Percentiles rank a stretch among this genome's conserved stretches.
Evolutionary conservation across 2,888 invertebrate species (phyloP).

Genomic region (Branchinecta sandiegonensis): DNA sequence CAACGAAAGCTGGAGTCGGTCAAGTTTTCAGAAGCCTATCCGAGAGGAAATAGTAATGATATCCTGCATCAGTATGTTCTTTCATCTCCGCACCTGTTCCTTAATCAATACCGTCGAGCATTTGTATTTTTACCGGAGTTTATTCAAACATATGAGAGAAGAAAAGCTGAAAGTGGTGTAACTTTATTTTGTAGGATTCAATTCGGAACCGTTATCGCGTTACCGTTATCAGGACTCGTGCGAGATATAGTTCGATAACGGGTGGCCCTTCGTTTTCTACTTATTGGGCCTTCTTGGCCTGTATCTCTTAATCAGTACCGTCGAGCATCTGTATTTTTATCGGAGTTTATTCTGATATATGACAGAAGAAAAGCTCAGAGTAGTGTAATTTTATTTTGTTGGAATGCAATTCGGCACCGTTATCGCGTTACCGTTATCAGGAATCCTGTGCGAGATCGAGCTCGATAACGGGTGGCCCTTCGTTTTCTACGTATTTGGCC

Average conservation of each 20-base stretch:
- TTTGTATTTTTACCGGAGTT: no score
- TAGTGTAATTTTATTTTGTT: not conserved
- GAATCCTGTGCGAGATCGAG: constrained; percentile 17
- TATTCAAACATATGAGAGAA: no score
- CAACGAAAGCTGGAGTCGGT: no score
- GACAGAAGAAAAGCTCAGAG: not conserved
- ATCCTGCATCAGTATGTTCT: no score
- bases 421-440: constrained; percentile 21
- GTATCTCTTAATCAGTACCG: no score
- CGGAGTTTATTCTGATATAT: no score
- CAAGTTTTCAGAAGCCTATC: no score
- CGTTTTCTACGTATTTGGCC: constrained; percentile 33
- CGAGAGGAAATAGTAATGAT: no score
- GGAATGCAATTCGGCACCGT: constrained; percentile 23
- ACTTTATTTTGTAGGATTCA: constrained; percentile 18
- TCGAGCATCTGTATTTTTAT: no score
- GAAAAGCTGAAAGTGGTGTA: not conserved
- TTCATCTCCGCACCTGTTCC: no score
- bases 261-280: constrained; percentile 33
- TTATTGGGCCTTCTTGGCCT: constrained; percentile 31
- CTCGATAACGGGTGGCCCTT: constrained; percentile 29
- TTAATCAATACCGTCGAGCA: no score
- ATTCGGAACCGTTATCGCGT: constrained; percentile 22
- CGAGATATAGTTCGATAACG: constrained; percentile 21
- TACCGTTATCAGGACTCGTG: constrained; percentile 21